phyloP scores from a whole-genome alignment of 2,113 vertebrate genomes.

The Eudyptes chrysolophus region DNA sequence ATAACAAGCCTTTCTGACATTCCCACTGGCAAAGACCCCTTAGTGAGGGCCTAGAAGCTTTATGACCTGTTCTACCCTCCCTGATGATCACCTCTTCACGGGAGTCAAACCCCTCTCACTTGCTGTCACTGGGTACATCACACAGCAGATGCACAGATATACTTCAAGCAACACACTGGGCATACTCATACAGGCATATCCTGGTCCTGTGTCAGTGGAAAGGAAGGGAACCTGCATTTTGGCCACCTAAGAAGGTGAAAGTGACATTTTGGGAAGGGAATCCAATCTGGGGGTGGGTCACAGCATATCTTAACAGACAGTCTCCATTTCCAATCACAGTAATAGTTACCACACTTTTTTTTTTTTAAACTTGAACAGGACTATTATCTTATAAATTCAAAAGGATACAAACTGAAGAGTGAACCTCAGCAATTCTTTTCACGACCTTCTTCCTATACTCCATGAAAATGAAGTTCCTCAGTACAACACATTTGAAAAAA shows the following conservation, averaged over 20 bases:
- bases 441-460: neutral
- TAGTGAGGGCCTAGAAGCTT: neutral
- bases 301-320: neutral
- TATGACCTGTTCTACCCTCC: neutral
- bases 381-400: neutral
- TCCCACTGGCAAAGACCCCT: neutral
- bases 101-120: neutral
- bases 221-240: neutral
- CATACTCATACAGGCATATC: neutral
- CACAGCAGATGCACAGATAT: neutral
- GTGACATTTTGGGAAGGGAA: neutral
- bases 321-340: neutral
- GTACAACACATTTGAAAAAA: neutral
- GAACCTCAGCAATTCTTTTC: neutral
- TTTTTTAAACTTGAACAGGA: neutral
- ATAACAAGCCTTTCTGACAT: neutral
- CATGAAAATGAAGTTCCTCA: neutral
- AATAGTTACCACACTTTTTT: neutral
- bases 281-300: neutral
- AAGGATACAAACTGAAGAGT: neutral
- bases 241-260: neutral
- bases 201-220: neutral
- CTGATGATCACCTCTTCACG: neutral
- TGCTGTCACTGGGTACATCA: neutral
- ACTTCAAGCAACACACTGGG: neutral